Base-by-base conservation (phyloP, 2,888 invertebrate species). In the Cryptocheilus praepositus region DNA sequence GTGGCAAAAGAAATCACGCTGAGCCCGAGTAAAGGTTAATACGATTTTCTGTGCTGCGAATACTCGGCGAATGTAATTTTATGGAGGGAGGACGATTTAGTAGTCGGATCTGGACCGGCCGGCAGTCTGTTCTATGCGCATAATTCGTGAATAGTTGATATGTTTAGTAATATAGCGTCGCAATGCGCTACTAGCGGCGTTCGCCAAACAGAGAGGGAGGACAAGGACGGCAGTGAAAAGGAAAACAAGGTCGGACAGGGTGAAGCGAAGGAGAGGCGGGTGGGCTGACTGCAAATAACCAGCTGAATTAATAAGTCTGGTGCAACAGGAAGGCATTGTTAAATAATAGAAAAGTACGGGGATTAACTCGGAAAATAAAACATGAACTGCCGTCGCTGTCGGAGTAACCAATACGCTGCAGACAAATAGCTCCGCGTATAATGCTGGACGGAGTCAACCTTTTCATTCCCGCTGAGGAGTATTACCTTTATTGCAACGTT, bases 61-160 rank as follows among this genome's bases (percentile, higher is more conserved):
- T 11, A 36, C 11, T 11, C 11, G 36, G 36, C 36, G 36, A 36
- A 36, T 36, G 36, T 36, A 36, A 36, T 36, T 36, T 36, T 36
- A 36, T 7, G 36, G 36, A 36, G 36, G 36, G 11, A 36, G 36
- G 7, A 11, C 36, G 36, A 36, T 36, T 36, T 36, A 36, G 36
- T 8, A 36, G 36, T 36, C 11, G 36, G 36, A 36, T 36, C 13
- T 36, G 4, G 13, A 1, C 36, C 11, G 36, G 36, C 36, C 36
- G 36, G 36, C 13, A 2, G 36, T 11, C 13, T 11, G 13, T 4
- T 36, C 7, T 36, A 36, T 36, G 13, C 36, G 36, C 36, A 36
- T 36, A 11, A 11, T 36, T 36, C 36, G 46, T 74, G 79, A 79
- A 81, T 79, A 79, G 81, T 78, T 81, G 76, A 79, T 76, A 70